These are phyloP conservation scores for Orycteropus afer DNA, from an alignment of 2,113 vertebrate species.

Conservation along the genomic window DNA sequence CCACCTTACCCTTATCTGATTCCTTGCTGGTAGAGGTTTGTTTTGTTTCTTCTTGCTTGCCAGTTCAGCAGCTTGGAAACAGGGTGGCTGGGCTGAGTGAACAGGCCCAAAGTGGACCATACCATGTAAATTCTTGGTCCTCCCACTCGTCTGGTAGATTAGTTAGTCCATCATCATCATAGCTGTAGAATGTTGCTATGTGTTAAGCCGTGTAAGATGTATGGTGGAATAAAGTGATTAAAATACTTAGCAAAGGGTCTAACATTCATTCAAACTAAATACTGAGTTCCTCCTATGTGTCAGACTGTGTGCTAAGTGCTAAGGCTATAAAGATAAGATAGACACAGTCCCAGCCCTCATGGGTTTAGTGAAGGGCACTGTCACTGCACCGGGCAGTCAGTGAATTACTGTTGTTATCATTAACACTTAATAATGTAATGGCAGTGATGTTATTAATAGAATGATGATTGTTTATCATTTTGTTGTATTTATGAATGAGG, in stretches of 20 bases:
- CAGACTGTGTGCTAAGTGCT: not conserved
- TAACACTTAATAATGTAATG: not conserved
- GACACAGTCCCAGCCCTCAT: not conserved
- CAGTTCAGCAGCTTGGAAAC: constrained; percentile 12
- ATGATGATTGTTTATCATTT: not conserved
- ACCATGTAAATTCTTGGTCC: constrained; percentile 30
- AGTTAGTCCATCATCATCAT: not conserved
- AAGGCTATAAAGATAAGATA: not conserved
- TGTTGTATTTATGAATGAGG: not conserved
- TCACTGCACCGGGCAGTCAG: not conserved
- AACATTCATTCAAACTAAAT: not conserved
- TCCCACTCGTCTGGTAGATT: constrained; percentile 4
- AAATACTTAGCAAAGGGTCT: not conserved
- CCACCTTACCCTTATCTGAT: constrained; percentile 4
- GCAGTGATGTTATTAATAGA: not conserved
- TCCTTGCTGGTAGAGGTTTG: constrained; percentile 10
- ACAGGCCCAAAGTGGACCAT: not conserved
- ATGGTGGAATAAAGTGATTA: not conserved
- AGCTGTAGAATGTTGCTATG: not conserved
- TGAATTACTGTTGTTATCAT: not conserved
- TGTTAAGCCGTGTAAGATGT: not conserved
- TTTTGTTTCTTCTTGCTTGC: constrained; percentile 28
- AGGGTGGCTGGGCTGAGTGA: constrained; percentile 25
- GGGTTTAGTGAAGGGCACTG: not conserved
- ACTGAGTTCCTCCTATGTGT: not conserved